These are phyloP conservation scores for Didymodactylos carnosus DNA, from an alignment of 2,888 invertebrate genomes.

Conservation along the genomic window DNA sequence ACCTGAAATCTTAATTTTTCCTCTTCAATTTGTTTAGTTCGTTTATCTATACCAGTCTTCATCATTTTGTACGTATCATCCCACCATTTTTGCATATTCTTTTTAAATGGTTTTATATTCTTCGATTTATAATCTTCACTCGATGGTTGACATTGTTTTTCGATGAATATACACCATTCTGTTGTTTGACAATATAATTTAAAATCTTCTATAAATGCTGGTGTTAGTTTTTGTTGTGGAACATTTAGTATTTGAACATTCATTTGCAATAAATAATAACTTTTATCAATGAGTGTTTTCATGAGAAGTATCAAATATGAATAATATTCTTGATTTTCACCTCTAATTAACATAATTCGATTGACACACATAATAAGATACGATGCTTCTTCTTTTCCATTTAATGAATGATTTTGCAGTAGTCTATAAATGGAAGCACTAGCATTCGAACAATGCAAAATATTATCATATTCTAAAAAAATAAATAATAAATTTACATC, in stretches of 20 bases:
- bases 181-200: slow-evolving; percentile 36
- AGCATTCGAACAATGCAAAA: slow-evolving; percentile 43
- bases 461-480: not conserved
- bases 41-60: slow-evolving; percentile 41
- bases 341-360: slow-evolving; percentile 16
- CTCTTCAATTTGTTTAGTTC: slow-evolving; percentile 41
- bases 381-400: slow-evolving; percentile 41
- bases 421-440: slow-evolving; percentile 44
- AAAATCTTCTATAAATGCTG: slow-evolving; percentile 45
- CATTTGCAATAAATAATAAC: slow-evolving; percentile 27
- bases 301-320: slow-evolving; percentile 45
- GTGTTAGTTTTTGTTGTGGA: slow-evolving; percentile 40
- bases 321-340: slow-evolving; percentile 39
- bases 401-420: slow-evolving; percentile 41
- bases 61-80: slow-evolving; percentile 44
- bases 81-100: slow-evolving; percentile 42
- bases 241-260: slow-evolving; percentile 30
- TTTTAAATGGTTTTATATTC: slow-evolving; percentile 31
- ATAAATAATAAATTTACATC: slow-evolving; percentile 15
- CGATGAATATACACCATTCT: slow-evolving; percentile 39
- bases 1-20: slow-evolving; percentile 39
- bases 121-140: slow-evolving; percentile 41
- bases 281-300: slow-evolving; percentile 43
- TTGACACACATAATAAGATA: slow-evolving; percentile 35
- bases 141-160: slow-evolving; percentile 37